Percentiles rank a stretch among this genome's conserved stretches.
Conservation (phyloP, 2,888 invertebrate species). For the Acholoe squamosa region DNA sequence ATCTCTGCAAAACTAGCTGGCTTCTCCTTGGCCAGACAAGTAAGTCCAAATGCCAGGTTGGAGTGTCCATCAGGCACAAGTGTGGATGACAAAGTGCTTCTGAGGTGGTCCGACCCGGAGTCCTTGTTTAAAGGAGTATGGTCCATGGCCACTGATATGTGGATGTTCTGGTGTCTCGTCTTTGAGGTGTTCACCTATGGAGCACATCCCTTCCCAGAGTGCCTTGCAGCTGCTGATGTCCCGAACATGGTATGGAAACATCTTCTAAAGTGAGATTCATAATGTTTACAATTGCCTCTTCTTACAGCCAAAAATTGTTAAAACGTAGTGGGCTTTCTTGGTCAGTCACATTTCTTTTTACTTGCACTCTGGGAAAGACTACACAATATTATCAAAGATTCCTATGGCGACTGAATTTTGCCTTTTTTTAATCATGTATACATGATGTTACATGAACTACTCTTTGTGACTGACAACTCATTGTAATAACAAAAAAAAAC, state of each 20-base stretch:
- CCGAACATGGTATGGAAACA: neutral
- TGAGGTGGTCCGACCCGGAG: conserved; percentile 45
- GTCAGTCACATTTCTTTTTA: too few relatives aligned
- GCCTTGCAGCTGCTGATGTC: conserved; percentile 25
- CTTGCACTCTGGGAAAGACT: too few relatives aligned
- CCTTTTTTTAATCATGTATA: too few relatives aligned
- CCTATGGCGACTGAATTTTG: too few relatives aligned
- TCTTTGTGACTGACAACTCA: too few relatives aligned
- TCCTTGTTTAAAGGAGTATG: conserved; percentile 17
- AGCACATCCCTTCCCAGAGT: conserved; percentile 56
- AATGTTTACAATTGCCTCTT: too few relatives aligned
- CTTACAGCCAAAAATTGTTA: neutral
- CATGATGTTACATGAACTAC: too few relatives aligned
- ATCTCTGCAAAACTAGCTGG: neutral
- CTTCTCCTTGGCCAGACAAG: neutral
- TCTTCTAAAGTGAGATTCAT: too few relatives aligned
- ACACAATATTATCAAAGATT: too few relatives aligned
- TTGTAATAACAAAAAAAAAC: too few relatives aligned
- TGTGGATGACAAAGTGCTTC: neutral
- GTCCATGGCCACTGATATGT: conserved; percentile 42
- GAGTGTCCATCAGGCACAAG: neutral
- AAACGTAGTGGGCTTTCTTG: too few relatives aligned
- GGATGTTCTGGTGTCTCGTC: conserved; percentile 60
- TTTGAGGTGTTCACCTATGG: conserved; percentile 55
- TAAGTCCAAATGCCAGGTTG: neutral